These are phyloP conservation scores for Lordiphosa clarofinis DNA, from an alignment of 1,140 invertebrate species.

Conservation along the genomic window DNA sequence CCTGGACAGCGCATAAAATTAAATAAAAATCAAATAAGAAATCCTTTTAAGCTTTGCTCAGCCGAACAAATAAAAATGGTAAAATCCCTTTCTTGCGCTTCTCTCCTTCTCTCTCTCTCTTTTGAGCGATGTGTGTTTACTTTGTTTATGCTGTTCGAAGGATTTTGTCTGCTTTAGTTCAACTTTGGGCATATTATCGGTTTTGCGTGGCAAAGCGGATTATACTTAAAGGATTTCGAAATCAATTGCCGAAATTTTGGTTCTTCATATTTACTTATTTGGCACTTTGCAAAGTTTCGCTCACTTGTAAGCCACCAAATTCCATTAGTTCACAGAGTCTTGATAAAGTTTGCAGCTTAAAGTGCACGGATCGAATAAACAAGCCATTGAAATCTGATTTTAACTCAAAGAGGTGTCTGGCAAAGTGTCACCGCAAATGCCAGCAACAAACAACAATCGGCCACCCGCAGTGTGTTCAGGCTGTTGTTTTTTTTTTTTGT, in stretches of 20 bases:
- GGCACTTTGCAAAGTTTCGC: slow-evolving; percentile 4
- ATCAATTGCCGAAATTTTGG: slow-evolving; percentile 9
- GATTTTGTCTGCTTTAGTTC: slow-evolving; percentile 34
- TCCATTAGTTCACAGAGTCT: slow-evolving; percentile 45
- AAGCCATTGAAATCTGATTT: slow-evolving; percentile 30
- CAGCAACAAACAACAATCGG: slow-evolving; percentile 31
- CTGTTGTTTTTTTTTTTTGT: slow-evolving; percentile 15
- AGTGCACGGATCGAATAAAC: not conserved
- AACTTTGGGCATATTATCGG: slow-evolving; percentile 41
- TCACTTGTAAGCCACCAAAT: slow-evolving; percentile 14
- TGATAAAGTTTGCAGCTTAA: slow-evolving; percentile 24
- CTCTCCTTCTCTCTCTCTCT: not conserved
- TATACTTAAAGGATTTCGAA: slow-evolving; percentile 34
- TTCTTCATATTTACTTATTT: slow-evolving; percentile 5
- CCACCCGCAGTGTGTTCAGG: slow-evolving; percentile 26
- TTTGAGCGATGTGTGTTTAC: slow-evolving; percentile 26
- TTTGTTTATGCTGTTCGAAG: slow-evolving; percentile 43
- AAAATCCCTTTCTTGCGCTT: slow-evolving; percentile 1
- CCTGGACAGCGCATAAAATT: slow-evolving; percentile 40
- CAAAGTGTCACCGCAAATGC: slow-evolving; percentile 38
- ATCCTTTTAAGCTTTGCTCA: slow-evolving; percentile 43
- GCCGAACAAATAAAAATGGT: slow-evolving; percentile 18
- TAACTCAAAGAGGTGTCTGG: slow-evolving; percentile 14
- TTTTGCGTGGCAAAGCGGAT: slow-evolving; percentile 32
- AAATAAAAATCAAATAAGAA: slow-evolving; percentile 59